Percentiles rank a stretch among this genome's conserved stretches.
These are phyloP conservation scores for Halictus ligatus DNA, from an alignment of 2,888 invertebrate species.

Conservation along the genomic window DNA sequence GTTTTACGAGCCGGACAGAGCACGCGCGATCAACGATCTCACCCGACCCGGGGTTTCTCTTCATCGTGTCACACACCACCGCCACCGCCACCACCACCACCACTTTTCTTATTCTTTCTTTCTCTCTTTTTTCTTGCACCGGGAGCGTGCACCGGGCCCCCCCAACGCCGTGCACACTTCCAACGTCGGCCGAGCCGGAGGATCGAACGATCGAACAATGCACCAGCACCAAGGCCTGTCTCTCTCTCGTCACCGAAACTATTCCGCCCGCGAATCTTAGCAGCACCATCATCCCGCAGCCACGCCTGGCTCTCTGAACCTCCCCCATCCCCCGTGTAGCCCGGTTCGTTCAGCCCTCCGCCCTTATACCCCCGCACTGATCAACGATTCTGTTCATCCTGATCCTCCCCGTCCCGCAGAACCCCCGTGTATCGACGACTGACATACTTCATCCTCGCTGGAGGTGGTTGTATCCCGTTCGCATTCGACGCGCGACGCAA, in stretches of 20 bases:
- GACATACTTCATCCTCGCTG: constrained; percentile 59
- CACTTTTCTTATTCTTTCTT: constrained; percentile 56
- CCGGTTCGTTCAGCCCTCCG: not conserved
- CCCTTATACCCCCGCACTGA: not conserved
- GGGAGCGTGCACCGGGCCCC: constrained; percentile 36
- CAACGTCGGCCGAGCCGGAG: constrained; percentile 20
- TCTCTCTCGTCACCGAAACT: constrained; percentile 29
- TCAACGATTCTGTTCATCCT: not conserved
- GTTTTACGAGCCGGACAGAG: constrained; percentile 42
- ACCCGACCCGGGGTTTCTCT: constrained; percentile 22
- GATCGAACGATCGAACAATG: constrained; percentile 40
- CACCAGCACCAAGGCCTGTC: constrained; percentile 63
- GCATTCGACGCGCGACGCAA: not conserved
- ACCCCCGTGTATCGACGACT: constrained; percentile 35
- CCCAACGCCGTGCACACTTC: constrained; percentile 27
- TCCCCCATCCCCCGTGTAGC: not conserved
- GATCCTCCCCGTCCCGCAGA: not conserved
- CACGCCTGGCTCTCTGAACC: not conserved
- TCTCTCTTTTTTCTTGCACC: constrained; percentile 58
- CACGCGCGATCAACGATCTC: constrained; percentile 30
- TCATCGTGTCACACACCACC: constrained; percentile 25
- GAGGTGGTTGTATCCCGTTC: not conserved
- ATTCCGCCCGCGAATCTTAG: constrained; percentile 18
- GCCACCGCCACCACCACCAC: not conserved
- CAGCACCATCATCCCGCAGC: constrained; percentile 27